Conservation (phyloP, 2,113 vertebrate genomes). For the Oncorhynchus clarkii region DNA sequence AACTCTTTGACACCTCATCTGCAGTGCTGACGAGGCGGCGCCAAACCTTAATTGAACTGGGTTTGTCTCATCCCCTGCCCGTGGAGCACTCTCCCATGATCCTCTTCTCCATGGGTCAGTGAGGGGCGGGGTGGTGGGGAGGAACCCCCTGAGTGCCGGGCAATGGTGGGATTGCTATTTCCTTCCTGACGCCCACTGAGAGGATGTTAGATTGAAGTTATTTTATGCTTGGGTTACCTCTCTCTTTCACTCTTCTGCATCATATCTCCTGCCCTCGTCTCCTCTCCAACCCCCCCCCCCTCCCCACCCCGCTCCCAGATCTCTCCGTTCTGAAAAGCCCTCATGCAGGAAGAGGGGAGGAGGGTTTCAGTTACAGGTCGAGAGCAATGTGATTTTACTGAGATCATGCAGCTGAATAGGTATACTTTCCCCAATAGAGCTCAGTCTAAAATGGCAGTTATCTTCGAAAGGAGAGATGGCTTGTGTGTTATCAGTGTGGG, state of each 20-base stretch:
- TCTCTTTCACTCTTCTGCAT: constrained; percentile 79
- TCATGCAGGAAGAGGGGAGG: constrained; percentile 63
- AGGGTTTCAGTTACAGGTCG: constrained; percentile 63
- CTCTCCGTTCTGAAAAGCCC: constrained; percentile 66
- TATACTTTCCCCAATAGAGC: constrained; percentile 52
- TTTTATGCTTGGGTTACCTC: constrained; percentile 76
- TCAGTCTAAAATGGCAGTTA: constrained; percentile 40
- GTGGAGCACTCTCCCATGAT: constrained; percentile 63
- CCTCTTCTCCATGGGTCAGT: constrained; percentile 72
- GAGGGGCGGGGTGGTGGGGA: constrained; percentile 63
- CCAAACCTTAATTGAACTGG: constrained; percentile 76
- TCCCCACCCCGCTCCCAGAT: constrained; percentile 15
- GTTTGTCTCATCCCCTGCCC: constrained; percentile 67
- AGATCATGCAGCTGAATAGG: constrained; percentile 57
- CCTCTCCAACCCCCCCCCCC: too few species aligned
- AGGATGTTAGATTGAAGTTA: constrained; percentile 76
- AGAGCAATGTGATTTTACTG: constrained; percentile 42
- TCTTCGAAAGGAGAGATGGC: neutral
- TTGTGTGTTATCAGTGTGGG: too few species aligned
- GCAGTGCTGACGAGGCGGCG: constrained; percentile 66
- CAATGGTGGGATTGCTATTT: constrained; percentile 72
- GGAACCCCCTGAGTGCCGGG: constrained; percentile 53
- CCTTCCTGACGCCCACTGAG: constrained; percentile 66
- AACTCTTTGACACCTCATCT: constrained; percentile 78
- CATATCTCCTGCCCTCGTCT: constrained; percentile 63